Conservation (phyloP, 92 coral and sea anemone species). For the Chrysogorgia sp. region DNA sequence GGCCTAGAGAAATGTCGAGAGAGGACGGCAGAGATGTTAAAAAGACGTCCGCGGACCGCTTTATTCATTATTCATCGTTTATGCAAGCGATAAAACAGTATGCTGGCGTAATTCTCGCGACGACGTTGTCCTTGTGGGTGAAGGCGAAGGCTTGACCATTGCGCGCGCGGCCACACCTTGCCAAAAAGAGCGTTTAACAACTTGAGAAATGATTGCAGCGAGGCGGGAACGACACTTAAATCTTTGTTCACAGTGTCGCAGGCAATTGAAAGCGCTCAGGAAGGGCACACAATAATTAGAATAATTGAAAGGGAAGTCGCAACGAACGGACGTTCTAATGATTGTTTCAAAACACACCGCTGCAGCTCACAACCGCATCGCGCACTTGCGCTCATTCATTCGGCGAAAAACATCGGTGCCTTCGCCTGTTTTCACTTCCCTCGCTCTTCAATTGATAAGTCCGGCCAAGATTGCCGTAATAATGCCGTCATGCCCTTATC, state of each 20-base stretch:
- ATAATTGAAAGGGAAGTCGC: background rate
- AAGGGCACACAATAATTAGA: background rate
- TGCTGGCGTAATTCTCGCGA: no score
- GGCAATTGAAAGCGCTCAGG: conserved; percentile 22
- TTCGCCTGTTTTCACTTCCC: background rate
- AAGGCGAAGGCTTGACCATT: background rate
- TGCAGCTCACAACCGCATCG: background rate
- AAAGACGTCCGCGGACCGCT: background rate
- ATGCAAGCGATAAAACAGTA: no score
- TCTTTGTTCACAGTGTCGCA: conserved; percentile 17
- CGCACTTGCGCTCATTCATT: background rate
- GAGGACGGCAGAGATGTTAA: background rate
- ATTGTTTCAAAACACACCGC: background rate
- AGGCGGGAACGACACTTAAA: conserved; percentile 13
- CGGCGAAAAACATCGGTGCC: background rate
- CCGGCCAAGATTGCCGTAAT: conserved; percentile 11
- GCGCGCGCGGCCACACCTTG: background rate
- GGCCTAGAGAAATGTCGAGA: conserved; percentile 39
- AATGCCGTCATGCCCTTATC: conserved; percentile 25
- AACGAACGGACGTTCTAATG: background rate
- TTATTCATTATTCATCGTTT: background rate
- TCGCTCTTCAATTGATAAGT: conserved; percentile 4
- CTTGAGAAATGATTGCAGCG: background rate
- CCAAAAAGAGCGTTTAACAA: conserved; percentile 19
- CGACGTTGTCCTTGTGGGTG: no score